phyloP scores from a whole-genome alignment of 2,888 invertebrate genomes.

The Ochropleura leucogaster region DNA sequence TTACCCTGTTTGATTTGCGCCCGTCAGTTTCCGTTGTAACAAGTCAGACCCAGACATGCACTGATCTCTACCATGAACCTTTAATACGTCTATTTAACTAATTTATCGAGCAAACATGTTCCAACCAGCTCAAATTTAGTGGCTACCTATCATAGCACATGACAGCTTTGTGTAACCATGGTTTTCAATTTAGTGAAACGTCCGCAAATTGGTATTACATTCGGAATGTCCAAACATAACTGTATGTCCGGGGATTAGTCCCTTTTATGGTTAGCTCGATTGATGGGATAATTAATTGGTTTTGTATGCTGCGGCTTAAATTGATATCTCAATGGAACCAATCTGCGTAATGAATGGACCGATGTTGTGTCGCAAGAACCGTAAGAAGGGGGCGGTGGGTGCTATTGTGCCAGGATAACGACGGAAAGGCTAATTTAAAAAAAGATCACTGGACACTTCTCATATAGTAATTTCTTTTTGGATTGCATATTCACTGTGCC shows the following conservation, averaged over 20 bases:
- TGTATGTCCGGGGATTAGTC: slow-evolving; percentile 13
- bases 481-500: no score
- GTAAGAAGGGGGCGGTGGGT: neutral
- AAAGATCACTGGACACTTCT: neutral
- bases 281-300: slow-evolving; percentile 43
- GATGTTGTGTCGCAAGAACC: slow-evolving; percentile 2
- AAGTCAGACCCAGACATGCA: slow-evolving; percentile 39
- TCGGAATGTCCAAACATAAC: slow-evolving; percentile 8
- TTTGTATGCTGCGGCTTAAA: slow-evolving; percentile 29
- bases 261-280: slow-evolving; percentile 40
- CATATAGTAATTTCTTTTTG: neutral
- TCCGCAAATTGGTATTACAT: slow-evolving; percentile 22
- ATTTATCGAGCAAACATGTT: slow-evolving; percentile 56
- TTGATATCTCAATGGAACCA: slow-evolving; percentile 45
- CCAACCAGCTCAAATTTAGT: slow-evolving; percentile 50
- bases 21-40: slow-evolving; percentile 31
- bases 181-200: slow-evolving; percentile 8
- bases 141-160: slow-evolving; percentile 31
- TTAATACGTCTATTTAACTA: slow-evolving; percentile 52
- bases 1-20: slow-evolving; percentile 26
- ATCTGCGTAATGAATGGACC: slow-evolving; percentile 37
- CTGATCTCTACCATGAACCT: slow-evolving; percentile 45
- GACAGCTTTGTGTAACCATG: slow-evolving; percentile 25
- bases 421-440: slow-evolving; percentile 14
- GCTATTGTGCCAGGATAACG: neutral